Base-by-base conservation (phyloP, 1,140 invertebrate species). In the Zaprionus tsacasi region DNA sequence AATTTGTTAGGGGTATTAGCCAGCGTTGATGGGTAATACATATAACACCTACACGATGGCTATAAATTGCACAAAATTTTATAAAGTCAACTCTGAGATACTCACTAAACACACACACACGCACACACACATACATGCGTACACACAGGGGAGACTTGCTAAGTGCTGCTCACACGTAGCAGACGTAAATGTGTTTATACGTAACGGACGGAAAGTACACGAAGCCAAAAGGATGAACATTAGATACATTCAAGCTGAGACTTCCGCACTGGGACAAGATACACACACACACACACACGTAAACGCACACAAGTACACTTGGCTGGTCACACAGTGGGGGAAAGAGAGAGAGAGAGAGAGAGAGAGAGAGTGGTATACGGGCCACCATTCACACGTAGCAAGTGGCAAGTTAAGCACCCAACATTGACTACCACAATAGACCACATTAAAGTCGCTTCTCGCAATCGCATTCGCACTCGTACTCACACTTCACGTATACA, bases 51-150 rank as follows among this genome's bases (percentile, higher is more conserved):
- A 87, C 71, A 78, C 78, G 72, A 38, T 80, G 74, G 83, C 83
- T 88, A 83, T 88, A 88, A 81, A 88, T 88, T 88, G 83, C 85
- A 88, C 70, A 83, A 89, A 83, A 89, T 89, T 88, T 83, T 88
- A 89, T 88, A 88, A 88, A 88, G 83, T 89, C 83, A 88, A 89
- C 83, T 88, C 58, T 78, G 48, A 63, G 48, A 72, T 50, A 72
- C 45, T 54, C 40, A 5, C 27, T 15, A 57, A 25, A 56, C 15
- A 64, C 60, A 70, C 48, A 64, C 38, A 25, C 27, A 48, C 48
- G 59, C 54, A 57, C 38, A 36, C 50, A 50, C 50, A 56, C 21
- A 63, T 27, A 6, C 10, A 25, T 3, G 11, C 1, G 7, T 27
- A 40, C 40, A 73, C 52, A 76, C 78, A 85, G 40, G 38, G 40